Percentiles rank a stretch among this genome's conserved stretches.
Conservation (phyloP, 2,888 invertebrate species). For the Drosophila cognata region DNA sequence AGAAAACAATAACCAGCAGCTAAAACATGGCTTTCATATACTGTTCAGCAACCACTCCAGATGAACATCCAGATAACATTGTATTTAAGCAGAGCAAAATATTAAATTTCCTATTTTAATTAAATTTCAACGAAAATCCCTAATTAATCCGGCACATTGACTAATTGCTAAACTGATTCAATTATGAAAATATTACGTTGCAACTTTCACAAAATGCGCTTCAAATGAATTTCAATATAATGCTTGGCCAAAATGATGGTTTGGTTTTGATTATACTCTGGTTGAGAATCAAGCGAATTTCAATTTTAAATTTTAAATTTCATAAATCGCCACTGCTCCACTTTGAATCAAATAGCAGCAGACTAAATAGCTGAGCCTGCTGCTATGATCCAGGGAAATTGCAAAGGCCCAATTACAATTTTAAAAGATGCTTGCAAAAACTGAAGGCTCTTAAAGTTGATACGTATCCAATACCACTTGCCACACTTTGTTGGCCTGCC, state of each 20-base stretch:
- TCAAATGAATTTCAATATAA: neutral
- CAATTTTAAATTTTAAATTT: neutral
- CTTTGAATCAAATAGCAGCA: neutral
- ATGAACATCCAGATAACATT: constrained; percentile 1
- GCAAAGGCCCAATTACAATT: neutral
- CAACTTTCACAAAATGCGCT: neutral
- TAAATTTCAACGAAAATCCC: no score
- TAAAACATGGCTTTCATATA: constrained; percentile 28
- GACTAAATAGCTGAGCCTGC: neutral
- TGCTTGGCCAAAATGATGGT: neutral
- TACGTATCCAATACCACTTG: neutral
- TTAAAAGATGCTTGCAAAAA: neutral
- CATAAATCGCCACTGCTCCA: neutral
- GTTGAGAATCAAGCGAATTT: neutral
- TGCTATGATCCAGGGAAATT: neutral
- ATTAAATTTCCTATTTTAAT: neutral
- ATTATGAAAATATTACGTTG: neutral
- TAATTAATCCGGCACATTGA: constrained; percentile 8
- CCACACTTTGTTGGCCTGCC: neutral
- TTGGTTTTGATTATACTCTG: neutral
- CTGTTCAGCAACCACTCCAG: constrained; percentile 16
- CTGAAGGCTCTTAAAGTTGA: neutral
- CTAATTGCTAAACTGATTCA: neutral
- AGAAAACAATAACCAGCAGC: constrained; percentile 10
- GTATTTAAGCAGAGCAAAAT: neutral